Evolutionary conservation across 2,113 vertebrate genomes (phyloP).

Genomic region (Perca fluviatilis): DNA sequence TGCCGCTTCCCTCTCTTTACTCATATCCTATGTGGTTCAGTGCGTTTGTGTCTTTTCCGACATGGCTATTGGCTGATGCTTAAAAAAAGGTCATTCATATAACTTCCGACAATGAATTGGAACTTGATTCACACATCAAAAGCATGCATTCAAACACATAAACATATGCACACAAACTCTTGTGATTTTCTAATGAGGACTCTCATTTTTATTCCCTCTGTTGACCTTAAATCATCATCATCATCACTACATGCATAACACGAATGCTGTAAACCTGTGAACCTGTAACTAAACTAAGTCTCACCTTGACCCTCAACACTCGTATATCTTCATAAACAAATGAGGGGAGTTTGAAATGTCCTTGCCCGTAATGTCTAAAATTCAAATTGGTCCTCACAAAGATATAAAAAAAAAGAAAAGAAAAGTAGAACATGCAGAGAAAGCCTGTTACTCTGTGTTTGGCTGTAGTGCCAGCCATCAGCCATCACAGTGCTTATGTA

Average conservation of each 20-base stretch:
- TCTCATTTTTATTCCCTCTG: background rate
- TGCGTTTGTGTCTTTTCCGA: constrained; percentile 12
- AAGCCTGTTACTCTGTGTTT: constrained; percentile 25
- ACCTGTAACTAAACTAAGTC: background rate
- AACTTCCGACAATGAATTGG: constrained; percentile 15
- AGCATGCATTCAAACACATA: constrained; percentile 1
- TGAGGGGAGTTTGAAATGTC: background rate
- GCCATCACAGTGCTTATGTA: constrained; percentile 72
- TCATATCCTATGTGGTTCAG: constrained; percentile 14
- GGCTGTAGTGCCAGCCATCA: constrained; percentile 45
- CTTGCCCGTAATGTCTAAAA: background rate
- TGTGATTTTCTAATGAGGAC: background rate
- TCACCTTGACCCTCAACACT: background rate
- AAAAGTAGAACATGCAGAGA: background rate
- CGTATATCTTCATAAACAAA: background rate
- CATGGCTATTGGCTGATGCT: background rate
- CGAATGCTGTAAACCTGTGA: background rate
- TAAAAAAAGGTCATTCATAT: constrained; percentile 30
- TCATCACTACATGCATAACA: background rate
- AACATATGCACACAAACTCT: background rate
- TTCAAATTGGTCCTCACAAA: background rate
- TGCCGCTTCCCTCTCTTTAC: constrained; percentile 33
- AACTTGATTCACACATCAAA: constrained; percentile 5
- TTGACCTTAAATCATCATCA: constrained; percentile 5
- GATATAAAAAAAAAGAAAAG: background rate